Evolutionary conservation across 35 echinoderm and acorn worm genomes (phyloP).

Genomic region (Patiria miniata): DNA sequence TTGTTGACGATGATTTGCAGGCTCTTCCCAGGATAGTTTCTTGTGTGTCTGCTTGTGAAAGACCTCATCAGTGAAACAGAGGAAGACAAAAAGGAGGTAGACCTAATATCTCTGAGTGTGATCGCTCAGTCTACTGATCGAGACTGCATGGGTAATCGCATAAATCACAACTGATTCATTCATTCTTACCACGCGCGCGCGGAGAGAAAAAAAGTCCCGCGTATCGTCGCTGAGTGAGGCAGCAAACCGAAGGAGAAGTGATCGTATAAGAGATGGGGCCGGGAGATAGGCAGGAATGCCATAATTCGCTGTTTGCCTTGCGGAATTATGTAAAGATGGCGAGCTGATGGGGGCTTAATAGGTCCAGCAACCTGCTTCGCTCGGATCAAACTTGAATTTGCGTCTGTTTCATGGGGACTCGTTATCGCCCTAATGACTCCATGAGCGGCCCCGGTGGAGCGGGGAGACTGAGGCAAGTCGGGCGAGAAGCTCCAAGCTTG

Average conservation of each 20-base stretch:
- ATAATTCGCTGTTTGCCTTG: conserved; percentile 28
- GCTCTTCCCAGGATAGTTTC: neutral
- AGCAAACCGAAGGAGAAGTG: neutral
- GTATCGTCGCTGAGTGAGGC: neutral
- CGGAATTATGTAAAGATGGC: conserved; percentile 26
- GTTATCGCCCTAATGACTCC: no score
- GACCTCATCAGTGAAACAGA: neutral
- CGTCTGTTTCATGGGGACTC: neutral
- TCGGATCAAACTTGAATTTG: neutral
- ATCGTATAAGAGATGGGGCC: neutral
- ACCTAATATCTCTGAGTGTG: neutral
- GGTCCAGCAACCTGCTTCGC: neutral
- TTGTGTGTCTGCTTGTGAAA: neutral
- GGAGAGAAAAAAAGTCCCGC: neutral
- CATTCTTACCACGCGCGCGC: neutral
- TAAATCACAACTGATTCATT: conserved; percentile 7
- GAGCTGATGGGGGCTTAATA: conserved; percentile 21
- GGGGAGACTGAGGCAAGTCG: no score
- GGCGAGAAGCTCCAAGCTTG: no score
- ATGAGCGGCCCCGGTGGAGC: no score
- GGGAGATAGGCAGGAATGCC: neutral
- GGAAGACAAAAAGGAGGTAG: neutral
- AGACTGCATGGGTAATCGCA: no score
- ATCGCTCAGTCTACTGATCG: neutral
- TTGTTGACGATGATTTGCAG: neutral